Evolutionary conservation across 2,113 vertebrate genomes (phyloP), one percentile per base, ranked within the genome.

Genomic region (Fregata magnificens): DNA sequence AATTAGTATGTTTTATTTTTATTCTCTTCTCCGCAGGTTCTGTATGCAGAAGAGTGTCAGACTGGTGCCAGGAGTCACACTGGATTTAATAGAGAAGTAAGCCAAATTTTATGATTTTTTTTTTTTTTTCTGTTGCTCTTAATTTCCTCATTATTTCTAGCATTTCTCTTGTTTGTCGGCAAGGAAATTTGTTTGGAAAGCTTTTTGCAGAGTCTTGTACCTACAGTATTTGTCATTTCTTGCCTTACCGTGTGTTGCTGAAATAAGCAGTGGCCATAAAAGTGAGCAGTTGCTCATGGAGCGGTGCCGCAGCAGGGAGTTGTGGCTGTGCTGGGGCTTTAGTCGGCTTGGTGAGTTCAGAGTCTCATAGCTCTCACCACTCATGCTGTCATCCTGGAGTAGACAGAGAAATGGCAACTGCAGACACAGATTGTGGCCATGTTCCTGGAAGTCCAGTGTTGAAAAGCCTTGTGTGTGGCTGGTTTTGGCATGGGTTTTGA

Each of bases 71-170:
- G 99, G 99, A 94, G 99, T 99, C 98, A 99, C 99, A 2, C 97
- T 99, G 98, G 99, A 99, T 98, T 98, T 99, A 90, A 99, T 99
- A 88, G 99, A 99, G 96, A 99, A 99, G 99, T 99, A 99, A 99
- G 99, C 96, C 78, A 55, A 34, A 79, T 44, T 83, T 72, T 55
- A 7, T 34, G 1, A 32, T 21, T 18, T 59, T 25, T 40, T 70
- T 31, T 38, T 21, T 34, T 32, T 29, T 24, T 2, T 26, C 63
- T 16, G 29, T 58, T 63, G 34, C 34, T 53, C 44, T 52, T 66
- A n/a, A 61, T 72, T 84, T 76, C 36, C 36, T 69, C 29, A 8
- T 62, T 58, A 61, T 56, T 81, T 86, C 63, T 50, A 6, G 28
- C 76, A 38, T 76, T 71, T 20, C 49, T 42, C 13, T 18, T 70